Evolutionary conservation across 2,797 vertebrate genomes (phyloP), one percentile per base, ranked within the genome.

Genomic region (Taeniopygia guttata): DNA sequence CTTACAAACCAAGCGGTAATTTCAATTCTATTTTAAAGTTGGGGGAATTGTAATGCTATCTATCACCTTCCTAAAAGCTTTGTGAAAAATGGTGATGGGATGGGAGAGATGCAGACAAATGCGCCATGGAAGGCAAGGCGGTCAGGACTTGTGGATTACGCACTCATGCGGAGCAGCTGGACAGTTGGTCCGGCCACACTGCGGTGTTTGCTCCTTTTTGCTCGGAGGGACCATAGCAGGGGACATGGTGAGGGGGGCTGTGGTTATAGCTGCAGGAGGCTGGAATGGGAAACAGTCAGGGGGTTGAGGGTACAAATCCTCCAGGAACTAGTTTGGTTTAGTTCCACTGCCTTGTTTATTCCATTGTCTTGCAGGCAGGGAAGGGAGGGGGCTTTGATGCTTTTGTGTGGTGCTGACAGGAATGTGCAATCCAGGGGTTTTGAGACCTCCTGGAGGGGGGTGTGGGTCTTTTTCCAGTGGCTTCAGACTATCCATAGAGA

Each of bases 121-220:
- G 75, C 3, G 13, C 30, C 20, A 8, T 0, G 0, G 38, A 76
- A 83, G n/a, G 40, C 45, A 52, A 14, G 62, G 51, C 0, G 0
- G 16, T 83, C 16, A 12, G 45, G 60, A 19, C 5, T 55, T 5
- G 7, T 26, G 64, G 52, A 5, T 66, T 52, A 13, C 7, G 5
- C 5, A 1, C 9, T 91, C 9, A 0, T 21, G 4, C 13, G 42
- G 64, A 80, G 38, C 52, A 64, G 45, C 55, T 12, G 5, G 40
- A 23, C 0, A 0, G 7, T 19, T 0, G 6, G 11, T 67, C 69
- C 2, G 13, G 42, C 48, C 3, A 0, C 0, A 0, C 27, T 4
- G 0, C 14, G 36, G 27, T 11, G 4, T 58, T 82, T 49, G 66
- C 38, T 85, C 16, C 51, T 40, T 76, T 73, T 38, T 85, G 79